These are phyloP conservation scores for Drosophila pseudotalamancana DNA, from an alignment of 2,888 invertebrate species.

Conservation along the genomic window DNA sequence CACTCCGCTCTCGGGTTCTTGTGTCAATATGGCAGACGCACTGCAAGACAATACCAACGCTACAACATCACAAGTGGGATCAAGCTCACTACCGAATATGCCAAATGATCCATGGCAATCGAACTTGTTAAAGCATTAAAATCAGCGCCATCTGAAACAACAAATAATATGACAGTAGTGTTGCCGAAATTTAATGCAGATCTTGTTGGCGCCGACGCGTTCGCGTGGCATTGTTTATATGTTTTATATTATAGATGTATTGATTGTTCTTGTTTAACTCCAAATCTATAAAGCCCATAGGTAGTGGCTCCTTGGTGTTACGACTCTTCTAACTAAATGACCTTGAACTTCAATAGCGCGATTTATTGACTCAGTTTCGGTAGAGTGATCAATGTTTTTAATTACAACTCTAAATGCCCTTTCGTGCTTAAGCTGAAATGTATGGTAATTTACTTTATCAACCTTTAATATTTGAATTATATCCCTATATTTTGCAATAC, in stretches of 20 bases:
- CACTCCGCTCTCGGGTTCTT: too few species aligned
- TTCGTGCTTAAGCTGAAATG: constrained; percentile 10
- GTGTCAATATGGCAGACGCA: too few species aligned
- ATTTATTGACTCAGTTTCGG: background rate
- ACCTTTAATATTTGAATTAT: constrained; percentile 5
- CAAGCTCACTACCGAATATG: too few species aligned
- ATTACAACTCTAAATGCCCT: background rate
- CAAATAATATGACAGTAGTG: too few species aligned
- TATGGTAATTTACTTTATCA: constrained; percentile 15
- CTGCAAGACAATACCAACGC: too few species aligned
- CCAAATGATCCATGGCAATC: too few species aligned
- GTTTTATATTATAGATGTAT: background rate
- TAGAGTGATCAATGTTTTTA: constrained; percentile 5
- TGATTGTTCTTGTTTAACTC: background rate
- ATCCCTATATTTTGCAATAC: constrained; percentile 1
- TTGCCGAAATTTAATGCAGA: too few species aligned
- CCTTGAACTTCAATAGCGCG: background rate
- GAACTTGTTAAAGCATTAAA: too few species aligned
- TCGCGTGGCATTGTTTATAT: background rate
- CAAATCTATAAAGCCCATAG: background rate
- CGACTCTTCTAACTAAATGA: constrained; percentile 1
- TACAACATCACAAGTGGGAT: too few species aligned
- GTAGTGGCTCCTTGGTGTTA: background rate
- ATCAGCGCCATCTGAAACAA: too few species aligned
- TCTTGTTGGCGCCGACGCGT: too few species aligned